phyloP scores from a whole-genome alignment of 1,140 invertebrate genomes.

The Caligus rogercresseyi region DNA sequence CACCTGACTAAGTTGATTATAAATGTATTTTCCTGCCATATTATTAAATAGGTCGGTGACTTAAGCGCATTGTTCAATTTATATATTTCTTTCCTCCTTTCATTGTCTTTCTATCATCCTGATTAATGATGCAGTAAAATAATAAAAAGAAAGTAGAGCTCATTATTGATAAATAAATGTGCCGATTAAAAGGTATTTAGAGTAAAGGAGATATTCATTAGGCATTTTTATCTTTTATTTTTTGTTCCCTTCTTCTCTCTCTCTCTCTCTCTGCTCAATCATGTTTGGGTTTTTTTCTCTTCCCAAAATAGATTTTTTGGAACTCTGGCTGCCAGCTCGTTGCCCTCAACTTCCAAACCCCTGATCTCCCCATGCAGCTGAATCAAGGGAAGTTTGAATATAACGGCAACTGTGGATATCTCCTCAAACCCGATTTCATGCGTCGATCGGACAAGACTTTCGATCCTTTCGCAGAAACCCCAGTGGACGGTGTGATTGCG shows the following conservation, averaged over 20 bases:
- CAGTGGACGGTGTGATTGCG: constrained; percentile 97
- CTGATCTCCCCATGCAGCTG: constrained; percentile 96
- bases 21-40: too few relatives aligned
- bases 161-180: not conserved
- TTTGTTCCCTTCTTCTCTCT: too few relatives aligned
- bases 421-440: constrained; percentile 99
- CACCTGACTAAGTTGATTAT: too few relatives aligned
- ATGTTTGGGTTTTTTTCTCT: not conserved
- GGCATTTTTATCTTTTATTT: not conserved
- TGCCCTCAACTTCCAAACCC: constrained; percentile 98
- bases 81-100: too few relatives aligned
- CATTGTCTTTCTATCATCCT: too few relatives aligned
- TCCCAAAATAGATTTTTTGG: constrained; percentile 39
- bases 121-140: not conserved
- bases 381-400: constrained; percentile 99
- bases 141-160: not conserved
- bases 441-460: constrained; percentile 82
- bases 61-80: too few relatives aligned
- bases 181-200: not conserved
- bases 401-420: constrained; percentile 86
- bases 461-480: constrained; percentile 96
- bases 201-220: not conserved
- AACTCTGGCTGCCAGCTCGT: constrained; percentile 83
- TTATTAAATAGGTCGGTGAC: too few relatives aligned
- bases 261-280: too few relatives aligned